Evolutionary conservation across 2,113 vertebrate species (phyloP).

Genomic region (Trogon surrucura): DNA sequence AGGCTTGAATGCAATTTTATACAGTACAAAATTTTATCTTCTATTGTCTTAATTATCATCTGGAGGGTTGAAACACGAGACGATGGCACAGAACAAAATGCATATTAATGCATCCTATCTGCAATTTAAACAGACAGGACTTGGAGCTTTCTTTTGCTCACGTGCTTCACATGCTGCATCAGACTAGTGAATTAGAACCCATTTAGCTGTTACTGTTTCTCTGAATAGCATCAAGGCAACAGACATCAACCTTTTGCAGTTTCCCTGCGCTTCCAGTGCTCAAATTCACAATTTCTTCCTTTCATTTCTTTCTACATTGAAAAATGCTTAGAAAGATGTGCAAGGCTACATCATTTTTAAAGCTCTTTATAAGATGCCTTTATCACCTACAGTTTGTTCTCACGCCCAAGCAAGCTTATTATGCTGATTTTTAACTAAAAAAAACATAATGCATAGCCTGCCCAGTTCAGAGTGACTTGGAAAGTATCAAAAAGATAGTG

Average conservation of each 20-base stretch:
- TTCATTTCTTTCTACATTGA: neutral
- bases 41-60: constrained; percentile 51
- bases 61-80: constrained; percentile 35
- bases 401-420: neutral
- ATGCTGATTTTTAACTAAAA: neutral
- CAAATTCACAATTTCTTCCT: neutral
- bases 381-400: neutral
- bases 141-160: constrained; percentile 13
- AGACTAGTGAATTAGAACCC: neutral
- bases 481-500: neutral
- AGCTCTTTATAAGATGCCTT: neutral
- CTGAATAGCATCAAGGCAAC: neutral
- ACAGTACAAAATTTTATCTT: constrained; percentile 45
- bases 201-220: neutral
- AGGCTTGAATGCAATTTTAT: constrained; percentile 25
- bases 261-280: neutral
- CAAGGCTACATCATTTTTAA: neutral
- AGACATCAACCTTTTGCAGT: neutral
- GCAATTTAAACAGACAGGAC: constrained; percentile 31
- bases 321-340: neutral
- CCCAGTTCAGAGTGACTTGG: neutral
- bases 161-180: neutral
- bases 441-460: neutral
- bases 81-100: neutral
- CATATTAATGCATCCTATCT: constrained; percentile 2